Conservation (phyloP, 2,113 vertebrate species). For the Ariopsis seemanni region DNA sequence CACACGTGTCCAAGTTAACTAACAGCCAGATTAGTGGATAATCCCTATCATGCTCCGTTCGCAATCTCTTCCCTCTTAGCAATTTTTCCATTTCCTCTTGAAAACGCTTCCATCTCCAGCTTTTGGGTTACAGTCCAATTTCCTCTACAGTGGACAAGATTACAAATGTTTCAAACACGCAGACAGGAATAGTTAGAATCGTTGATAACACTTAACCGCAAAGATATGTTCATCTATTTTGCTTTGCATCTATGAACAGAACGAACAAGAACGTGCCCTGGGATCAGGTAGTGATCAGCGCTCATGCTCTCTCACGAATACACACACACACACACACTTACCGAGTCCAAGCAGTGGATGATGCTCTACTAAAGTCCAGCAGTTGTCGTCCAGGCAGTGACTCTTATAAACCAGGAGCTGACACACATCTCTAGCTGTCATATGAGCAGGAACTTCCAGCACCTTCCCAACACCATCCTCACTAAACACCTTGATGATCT, state of each 20-base stretch:
- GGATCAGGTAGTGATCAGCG: not conserved
- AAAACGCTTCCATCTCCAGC: too few relatives aligned
- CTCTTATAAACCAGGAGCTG: slow-evolving; percentile 95
- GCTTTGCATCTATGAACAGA: not conserved
- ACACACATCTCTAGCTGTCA: slow-evolving; percentile 95
- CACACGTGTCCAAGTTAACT: slow-evolving; percentile 35
- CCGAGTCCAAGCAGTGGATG: slow-evolving; percentile 93
- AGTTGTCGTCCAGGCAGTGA: slow-evolving; percentile 98
- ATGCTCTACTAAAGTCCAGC: slow-evolving; percentile 96
- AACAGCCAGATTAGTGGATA: slow-evolving; percentile 32
- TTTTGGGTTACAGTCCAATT: too few relatives aligned
- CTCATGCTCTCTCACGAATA: not conserved
- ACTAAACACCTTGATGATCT: slow-evolving; percentile 97
- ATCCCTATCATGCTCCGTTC: slow-evolving; percentile 30
- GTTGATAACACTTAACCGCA: not conserved
- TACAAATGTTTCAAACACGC: not conserved
- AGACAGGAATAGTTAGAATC: too few relatives aligned
- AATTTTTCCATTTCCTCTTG: not conserved
- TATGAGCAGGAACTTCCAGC: slow-evolving; percentile 93
- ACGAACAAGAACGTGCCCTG: not conserved
- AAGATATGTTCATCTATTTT: slow-evolving; percentile 21
- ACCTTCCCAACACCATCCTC: slow-evolving; percentile 95
- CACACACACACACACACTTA: slow-evolving; percentile 64
- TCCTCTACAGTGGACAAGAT: too few relatives aligned
- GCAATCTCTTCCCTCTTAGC: not conserved